These are phyloP conservation scores for Gallinago undulata DNA, from an alignment of 2,113 vertebrate species.

Conservation along the genomic window DNA sequence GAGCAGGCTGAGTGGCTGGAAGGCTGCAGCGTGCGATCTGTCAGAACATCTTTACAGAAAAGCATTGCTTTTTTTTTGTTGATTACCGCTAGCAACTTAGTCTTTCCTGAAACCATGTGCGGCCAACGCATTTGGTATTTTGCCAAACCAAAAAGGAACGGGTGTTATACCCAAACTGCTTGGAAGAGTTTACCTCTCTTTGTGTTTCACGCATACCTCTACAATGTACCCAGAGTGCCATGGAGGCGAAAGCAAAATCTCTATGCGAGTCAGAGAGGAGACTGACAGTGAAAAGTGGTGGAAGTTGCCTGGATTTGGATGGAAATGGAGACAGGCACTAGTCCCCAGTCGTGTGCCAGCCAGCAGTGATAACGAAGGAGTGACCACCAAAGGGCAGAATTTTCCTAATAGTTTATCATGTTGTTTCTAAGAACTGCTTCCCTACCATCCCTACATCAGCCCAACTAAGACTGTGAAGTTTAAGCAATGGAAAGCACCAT, in stretches of 20 bases:
- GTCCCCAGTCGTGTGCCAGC: not conserved
- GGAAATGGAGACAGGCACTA: not conserved
- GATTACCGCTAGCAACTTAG: not conserved
- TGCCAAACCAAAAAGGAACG: conserved; percentile 2
- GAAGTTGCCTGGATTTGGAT: not conserved
- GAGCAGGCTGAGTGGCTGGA: not conserved
- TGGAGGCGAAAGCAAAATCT: not conserved
- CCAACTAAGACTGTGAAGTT: not conserved
- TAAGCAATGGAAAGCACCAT: not conserved
- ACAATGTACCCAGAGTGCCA: not conserved
- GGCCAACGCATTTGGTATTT: not conserved
- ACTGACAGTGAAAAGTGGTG: not conserved
- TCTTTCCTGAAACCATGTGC: not conserved
- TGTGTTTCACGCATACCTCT: not conserved
- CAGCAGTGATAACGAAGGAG: not conserved
- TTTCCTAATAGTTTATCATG: not conserved
- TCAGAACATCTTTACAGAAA: not conserved
- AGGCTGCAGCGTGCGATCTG: not conserved
- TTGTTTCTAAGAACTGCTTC: not conserved
- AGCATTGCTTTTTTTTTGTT: not conserved
- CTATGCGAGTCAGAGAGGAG: not conserved
- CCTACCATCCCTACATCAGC: not conserved
- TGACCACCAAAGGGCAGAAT: not conserved
- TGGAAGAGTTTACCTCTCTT: not conserved
- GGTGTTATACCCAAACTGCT: not conserved